phyloP scores from a whole-genome alignment of 2,888 invertebrate genomes.

The Lydus trimaculatus region DNA sequence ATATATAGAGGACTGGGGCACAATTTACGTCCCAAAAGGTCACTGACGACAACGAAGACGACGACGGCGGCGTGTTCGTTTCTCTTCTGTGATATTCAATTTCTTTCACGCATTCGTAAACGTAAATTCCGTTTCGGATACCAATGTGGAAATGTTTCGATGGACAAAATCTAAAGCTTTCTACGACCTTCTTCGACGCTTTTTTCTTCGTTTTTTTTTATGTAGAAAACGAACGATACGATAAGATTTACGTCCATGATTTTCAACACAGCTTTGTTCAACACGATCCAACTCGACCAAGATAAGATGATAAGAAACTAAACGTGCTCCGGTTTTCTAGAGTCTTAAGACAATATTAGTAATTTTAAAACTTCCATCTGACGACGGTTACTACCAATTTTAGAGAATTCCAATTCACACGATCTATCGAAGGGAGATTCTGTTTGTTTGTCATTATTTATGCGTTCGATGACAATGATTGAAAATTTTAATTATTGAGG shows the following conservation, averaged over 20 bases:
- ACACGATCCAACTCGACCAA: constrained; percentile 13
- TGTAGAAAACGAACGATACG: constrained; percentile 3
- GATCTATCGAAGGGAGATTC: neutral
- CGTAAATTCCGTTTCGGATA: constrained; percentile 47
- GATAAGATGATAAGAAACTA: constrained; percentile 4
- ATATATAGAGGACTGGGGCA: constrained; percentile 35
- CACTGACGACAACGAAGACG: constrained; percentile 37
- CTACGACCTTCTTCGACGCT: constrained; percentile 19
- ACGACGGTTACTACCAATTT: neutral
- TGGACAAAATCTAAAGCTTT: constrained; percentile 36
- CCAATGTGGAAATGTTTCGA: constrained; percentile 37
- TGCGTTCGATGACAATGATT: neutral
- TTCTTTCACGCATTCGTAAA: constrained; percentile 50
- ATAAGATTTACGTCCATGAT: constrained; percentile 21
- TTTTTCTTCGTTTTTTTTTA: neutral
- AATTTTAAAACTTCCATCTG: neutral
- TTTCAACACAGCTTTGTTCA: constrained; percentile 14
- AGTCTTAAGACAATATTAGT: neutral
- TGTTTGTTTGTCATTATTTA: neutral
- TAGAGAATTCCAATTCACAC: neutral
- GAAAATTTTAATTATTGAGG: neutral
- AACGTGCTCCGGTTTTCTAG: constrained; percentile 1
- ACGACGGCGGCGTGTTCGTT: constrained; percentile 2
- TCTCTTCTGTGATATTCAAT: constrained; percentile 49
- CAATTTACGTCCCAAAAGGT: constrained; percentile 45